Evolutionary conservation across 2,888 invertebrate genomes (phyloP), one percentile per base, ranked within the genome.

Genomic region (Oegoconia quadripuncta): DNA sequence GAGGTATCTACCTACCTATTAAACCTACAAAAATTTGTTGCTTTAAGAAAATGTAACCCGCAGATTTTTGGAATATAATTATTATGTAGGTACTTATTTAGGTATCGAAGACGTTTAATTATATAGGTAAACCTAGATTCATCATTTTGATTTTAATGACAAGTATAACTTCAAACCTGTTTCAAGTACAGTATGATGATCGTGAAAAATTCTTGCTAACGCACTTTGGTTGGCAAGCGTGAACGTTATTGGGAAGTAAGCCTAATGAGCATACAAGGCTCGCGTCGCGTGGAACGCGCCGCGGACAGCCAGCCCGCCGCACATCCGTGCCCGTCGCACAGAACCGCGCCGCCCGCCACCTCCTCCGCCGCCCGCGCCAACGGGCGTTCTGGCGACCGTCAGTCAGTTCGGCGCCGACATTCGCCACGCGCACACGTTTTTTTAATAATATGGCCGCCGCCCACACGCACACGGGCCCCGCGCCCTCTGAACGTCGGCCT

Each of bases 321-420:
- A 3, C 27, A n/a, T 2, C 25, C 2, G 2, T 3, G 79, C 80
- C 78, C 78, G 81, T 79, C 82, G 3, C 22, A 22, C 83, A 67
- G 83, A 75, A n/a, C 26, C 26, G 25, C 25, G 25, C 4, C 25
- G 88, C 82, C 84, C 86, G 89, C 87, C 88, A 81, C 76, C 75
- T 79, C 76, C 73, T 61, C 71, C 76, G 74, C 79, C 80, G 78
- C 77, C 86, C 88, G 86, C 69, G 71, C 61, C 64, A 62, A 64
- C 57, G 66, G 69, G 68, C 62, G 66, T 68, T 66, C 29, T n/a
- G 20, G n/a, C 6, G 27, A 42, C 16, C 17, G 22, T 88, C 91
- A 84, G 84, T 84, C 84, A 84, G 84, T 84, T 70, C 84, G 84
- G 84, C 84, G 84, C 84, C 84, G 81, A 72, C 75, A 65, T 69